Evolutionary conservation across 2,113 vertebrate species (phyloP).

Genomic region (Lethenteron reissneri): DNA sequence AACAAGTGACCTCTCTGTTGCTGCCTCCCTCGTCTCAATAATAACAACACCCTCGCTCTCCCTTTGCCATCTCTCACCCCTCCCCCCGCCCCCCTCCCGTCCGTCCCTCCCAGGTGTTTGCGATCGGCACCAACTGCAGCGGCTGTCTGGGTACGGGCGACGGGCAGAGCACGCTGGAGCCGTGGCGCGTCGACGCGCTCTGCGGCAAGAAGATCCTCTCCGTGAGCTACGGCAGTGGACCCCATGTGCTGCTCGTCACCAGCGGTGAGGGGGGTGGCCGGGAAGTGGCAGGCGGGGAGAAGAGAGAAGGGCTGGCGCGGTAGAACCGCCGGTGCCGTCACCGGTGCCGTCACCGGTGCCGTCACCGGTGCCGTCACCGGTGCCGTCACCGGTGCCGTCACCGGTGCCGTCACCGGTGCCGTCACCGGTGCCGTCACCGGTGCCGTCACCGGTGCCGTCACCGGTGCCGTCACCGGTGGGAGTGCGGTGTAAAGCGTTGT

Average conservation of each 20-base stretch:
- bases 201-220: conserved; percentile 71
- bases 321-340: too few species aligned
- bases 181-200: conserved; percentile 70
- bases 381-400: too few species aligned
- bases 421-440: too few species aligned
- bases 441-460: too few species aligned
- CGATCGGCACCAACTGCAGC: conserved; percentile 79
- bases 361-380: too few species aligned
- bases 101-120: conserved; percentile 44
- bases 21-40: background rate
- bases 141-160: conserved; percentile 88
- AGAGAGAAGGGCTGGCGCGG: too few species aligned
- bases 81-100: conserved; percentile 5
- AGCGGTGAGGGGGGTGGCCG: conserved; percentile 35
- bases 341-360: too few species aligned
- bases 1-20: background rate
- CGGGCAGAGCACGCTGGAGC: conserved; percentile 63
- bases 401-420: too few species aligned
- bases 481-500: too few species aligned
- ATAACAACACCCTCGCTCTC: conserved; percentile 13
- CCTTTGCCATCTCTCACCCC: conserved; percentile 8
- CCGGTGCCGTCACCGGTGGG: too few species aligned
- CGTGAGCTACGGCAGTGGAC: conserved; percentile 78
- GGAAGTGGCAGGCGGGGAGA: background rate
- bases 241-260: conserved; percentile 64